Evolutionary conservation across 2,797 vertebrate genomes (phyloP), one percentile per base, ranked within the genome.

Genomic region (Crax fasciolata): DNA sequence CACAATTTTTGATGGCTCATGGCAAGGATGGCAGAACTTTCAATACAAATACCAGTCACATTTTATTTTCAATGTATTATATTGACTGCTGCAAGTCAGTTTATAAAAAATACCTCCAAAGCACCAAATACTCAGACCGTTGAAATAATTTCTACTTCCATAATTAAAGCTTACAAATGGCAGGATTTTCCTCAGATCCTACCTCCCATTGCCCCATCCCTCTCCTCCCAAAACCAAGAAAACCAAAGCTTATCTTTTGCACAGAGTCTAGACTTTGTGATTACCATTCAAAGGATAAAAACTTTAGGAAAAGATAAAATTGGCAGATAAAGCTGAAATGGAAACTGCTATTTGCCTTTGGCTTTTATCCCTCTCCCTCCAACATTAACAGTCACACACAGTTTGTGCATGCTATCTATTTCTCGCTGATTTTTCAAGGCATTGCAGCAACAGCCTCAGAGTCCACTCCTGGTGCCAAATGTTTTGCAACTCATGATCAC

Each of bases 301-400:
- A 80, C 21, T 58, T 78, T 62, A 89, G 67, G 57, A 89, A 89
- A 87, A 55, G 9, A 57, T 49, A 84, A 84, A 84, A 87, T 15
- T 57, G 39, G 52, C 13, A 85, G 44, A 49, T 63, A 94, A 94
- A 87, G 44, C 25, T 87, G 55, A 13, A 90, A 81, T 54, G 28
- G 61, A 87, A 96, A 89, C 27, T 30, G 27, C 27, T 30, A 28
- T 30, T 35, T 20, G 27, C 8, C 19, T 44, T 57, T 38, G 52
- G 32, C 21, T 82, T 66, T 89, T 46, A 59, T 57, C 46, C 23
- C 41, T 59, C n/a, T 20, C 21, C 5, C 27, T 87, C 79, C 51
- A 68, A 28, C 13, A 52, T 2, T 9, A 84, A 70, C 25, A 72
- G 27, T 59, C 84, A 75, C 23, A 67, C 3, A 21, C 0, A 59